These are phyloP conservation scores for Thecophora atra DNA, from an alignment of 2,888 invertebrate species.

Conservation along the genomic window DNA sequence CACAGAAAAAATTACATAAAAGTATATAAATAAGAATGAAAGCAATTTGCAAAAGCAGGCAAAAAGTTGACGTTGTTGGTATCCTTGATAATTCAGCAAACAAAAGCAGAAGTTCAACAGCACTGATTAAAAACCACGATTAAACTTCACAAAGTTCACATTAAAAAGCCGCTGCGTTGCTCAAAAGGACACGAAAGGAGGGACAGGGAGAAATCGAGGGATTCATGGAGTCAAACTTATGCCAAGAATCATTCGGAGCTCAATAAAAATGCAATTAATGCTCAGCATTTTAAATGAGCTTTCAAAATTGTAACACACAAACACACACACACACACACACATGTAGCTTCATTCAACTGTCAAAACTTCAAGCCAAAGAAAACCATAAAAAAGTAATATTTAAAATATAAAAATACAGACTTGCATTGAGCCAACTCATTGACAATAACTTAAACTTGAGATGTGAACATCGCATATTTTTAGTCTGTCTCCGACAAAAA, in stretches of 20 bases:
- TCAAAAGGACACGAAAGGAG: background rate
- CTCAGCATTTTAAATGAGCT: constrained; percentile 6
- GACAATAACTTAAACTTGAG: background rate
- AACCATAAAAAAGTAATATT: background rate
- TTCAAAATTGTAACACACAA: background rate
- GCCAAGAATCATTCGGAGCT: constrained; percentile 38
- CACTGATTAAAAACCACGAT: too few species aligned
- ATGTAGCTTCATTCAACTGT: background rate
- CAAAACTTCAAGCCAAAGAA: background rate
- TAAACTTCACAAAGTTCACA: too few species aligned
- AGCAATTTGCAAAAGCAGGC: too few species aligned
- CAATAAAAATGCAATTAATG: constrained; percentile 59
- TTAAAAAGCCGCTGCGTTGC: too few species aligned
- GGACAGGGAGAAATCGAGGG: background rate
- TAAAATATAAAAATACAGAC: background rate
- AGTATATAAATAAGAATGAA: too few species aligned
- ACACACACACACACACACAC: background rate
- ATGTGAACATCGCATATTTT: background rate
- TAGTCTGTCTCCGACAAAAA: background rate
- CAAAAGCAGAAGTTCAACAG: too few species aligned
- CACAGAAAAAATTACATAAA: too few species aligned
- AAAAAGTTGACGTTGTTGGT: too few species aligned
- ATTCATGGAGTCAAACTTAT: background rate
- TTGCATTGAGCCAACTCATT: background rate
- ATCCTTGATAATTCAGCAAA: too few species aligned